These are phyloP conservation scores for Hyla sarda DNA, from an alignment of 2,113 vertebrate species.

Conservation along the genomic window DNA sequence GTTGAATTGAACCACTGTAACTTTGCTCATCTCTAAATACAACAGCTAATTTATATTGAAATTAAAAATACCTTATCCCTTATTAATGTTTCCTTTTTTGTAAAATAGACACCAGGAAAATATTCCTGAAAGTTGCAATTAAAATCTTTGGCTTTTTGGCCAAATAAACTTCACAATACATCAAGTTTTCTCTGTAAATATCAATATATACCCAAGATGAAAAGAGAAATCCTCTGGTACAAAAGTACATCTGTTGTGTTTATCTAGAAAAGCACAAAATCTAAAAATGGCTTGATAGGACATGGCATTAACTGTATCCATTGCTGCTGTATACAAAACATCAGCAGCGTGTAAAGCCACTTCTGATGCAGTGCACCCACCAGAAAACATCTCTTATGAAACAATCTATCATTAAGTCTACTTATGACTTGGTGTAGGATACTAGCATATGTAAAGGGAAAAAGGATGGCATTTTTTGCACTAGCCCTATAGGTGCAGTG, in stretches of 20 bases:
- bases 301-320: not conserved
- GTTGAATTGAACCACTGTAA: too few relatives aligned
- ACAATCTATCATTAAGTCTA: not conserved
- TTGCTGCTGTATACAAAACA: too few relatives aligned
- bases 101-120: constrained; percentile 42
- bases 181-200: constrained; percentile 33
- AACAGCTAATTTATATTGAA: constrained; percentile 21
- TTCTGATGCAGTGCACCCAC: too few relatives aligned
- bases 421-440: not conserved
- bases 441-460: not conserved
- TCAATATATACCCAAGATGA: constrained; percentile 23
- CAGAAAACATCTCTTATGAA: not conserved
- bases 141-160: constrained; percentile 52
- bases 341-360: too few relatives aligned
- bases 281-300: constrained; percentile 40
- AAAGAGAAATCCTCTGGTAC: constrained; percentile 35
- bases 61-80: constrained; percentile 11
- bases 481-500: too few relatives aligned
- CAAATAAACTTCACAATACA: constrained; percentile 42
- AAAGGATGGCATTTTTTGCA: too few relatives aligned
- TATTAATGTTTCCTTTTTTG: constrained; percentile 4
- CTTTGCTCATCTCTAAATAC: too few relatives aligned
- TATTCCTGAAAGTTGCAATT: constrained; percentile 10
- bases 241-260: constrained; percentile 42
- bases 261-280: constrained; percentile 46